Conservation (phyloP, 2,888 invertebrate species). For the Ormyrus nitidulus region DNA sequence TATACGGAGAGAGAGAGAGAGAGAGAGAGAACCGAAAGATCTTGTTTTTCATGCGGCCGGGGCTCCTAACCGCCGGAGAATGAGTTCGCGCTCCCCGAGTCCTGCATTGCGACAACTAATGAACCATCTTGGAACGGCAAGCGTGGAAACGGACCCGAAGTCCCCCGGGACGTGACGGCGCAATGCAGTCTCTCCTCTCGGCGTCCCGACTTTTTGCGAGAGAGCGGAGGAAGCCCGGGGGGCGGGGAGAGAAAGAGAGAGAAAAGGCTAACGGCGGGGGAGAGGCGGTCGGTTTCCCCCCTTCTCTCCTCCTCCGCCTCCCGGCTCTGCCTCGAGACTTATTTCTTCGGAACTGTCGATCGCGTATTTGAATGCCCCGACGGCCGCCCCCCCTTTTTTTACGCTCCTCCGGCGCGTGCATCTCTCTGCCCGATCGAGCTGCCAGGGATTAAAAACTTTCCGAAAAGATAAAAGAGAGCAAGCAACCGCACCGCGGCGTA, state of each 20-base stretch:
- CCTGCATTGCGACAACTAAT: slow-evolving; percentile 76
- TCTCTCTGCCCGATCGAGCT: neutral
- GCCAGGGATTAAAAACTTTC: slow-evolving; percentile 50
- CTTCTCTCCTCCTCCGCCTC: neutral
- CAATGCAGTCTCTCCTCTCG: slow-evolving; percentile 70
- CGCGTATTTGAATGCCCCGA: slow-evolving; percentile 52
- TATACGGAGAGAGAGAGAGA: neutral
- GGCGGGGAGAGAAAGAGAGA: slow-evolving; percentile 43
- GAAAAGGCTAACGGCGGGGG: slow-evolving; percentile 26
- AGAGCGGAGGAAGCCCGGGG: neutral
- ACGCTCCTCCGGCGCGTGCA: slow-evolving; percentile 21
- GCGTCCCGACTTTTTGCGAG: slow-evolving; percentile 59
- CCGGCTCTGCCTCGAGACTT: slow-evolving; percentile 30
- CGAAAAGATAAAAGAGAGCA: slow-evolving; percentile 39
- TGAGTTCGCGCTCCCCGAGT: slow-evolving; percentile 58
- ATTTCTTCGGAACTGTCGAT: slow-evolving; percentile 57
- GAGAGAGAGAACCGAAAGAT: neutral
- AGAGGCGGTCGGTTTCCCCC: slow-evolving; percentile 35
- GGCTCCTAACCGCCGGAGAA: slow-evolving; percentile 18
- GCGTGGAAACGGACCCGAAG: slow-evolving; percentile 64
- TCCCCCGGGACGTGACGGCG: slow-evolving; percentile 74
- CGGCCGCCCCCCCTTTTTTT: slow-evolving; percentile 39
- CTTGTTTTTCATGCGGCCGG: slow-evolving; percentile 18
- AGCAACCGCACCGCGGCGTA: neutral
- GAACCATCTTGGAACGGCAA: slow-evolving; percentile 73